A percentile compares a stretch with the other conserved stretches of the same genome.
Conservation (phyloP, 2,113 vertebrate species). For the Rhabdomys dilectus region DNA sequence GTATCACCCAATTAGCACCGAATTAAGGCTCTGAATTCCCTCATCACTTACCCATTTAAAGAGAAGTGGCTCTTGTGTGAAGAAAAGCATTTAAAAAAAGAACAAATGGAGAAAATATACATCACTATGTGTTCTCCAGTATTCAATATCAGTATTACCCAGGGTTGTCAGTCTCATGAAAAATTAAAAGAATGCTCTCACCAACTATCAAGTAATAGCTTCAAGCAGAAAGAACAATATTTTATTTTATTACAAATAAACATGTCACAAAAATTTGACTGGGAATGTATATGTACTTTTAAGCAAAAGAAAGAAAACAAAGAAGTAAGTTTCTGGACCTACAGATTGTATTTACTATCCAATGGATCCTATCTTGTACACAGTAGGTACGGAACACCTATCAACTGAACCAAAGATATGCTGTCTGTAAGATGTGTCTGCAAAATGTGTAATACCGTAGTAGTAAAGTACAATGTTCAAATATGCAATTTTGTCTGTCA, state of each 20-base stretch:
- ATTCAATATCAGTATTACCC: slow-evolving; percentile 1
- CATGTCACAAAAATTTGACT: slow-evolving; percentile 69
- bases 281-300: slow-evolving; percentile 61
- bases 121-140: background rate
- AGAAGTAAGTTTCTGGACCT: slow-evolving; percentile 44
- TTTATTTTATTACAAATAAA: slow-evolving; percentile 78
- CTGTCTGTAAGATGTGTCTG: slow-evolving; percentile 56
- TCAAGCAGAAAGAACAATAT: slow-evolving; percentile 66
- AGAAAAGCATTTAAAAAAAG: slow-evolving; percentile 23
- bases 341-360: slow-evolving; percentile 42
- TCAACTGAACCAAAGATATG: slow-evolving; percentile 65
- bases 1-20: background rate
- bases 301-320: slow-evolving; percentile 68
- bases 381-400: slow-evolving; percentile 47
- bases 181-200: slow-evolving; percentile 67
- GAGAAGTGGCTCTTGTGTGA: background rate
- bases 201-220: slow-evolving; percentile 63
- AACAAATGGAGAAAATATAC: background rate
- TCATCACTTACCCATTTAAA: slow-evolving; percentile 7
- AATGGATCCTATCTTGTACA: slow-evolving; percentile 35
- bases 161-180: background rate
- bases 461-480: slow-evolving; percentile 78
- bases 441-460: slow-evolving; percentile 69
- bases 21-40: background rate
- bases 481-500: slow-evolving; percentile 70